Conservation (phyloP, 1,140 invertebrate genomes). For the Drosophila navojoa region DNA sequence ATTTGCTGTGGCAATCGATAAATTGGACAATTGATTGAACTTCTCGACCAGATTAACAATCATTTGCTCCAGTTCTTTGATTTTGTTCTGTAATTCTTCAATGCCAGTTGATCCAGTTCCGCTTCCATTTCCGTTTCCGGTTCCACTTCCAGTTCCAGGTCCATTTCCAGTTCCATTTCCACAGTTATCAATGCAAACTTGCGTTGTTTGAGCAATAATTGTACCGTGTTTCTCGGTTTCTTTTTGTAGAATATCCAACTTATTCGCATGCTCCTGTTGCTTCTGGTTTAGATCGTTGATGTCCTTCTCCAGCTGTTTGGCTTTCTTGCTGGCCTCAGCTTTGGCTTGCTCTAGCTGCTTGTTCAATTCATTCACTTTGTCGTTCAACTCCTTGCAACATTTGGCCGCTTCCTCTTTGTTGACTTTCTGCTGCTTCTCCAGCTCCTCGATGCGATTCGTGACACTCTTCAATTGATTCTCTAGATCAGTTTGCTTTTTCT, state of each 20-base stretch:
- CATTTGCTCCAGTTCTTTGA: background rate
- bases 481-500: conserved; percentile 4
- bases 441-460: background rate
- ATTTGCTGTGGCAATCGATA: too few relatives aligned
- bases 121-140: too few relatives aligned
- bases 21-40: background rate
- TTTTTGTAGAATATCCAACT: background rate
- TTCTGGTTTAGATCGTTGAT: conserved; percentile 13
- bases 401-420: background rate
- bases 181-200: conserved; percentile 11
- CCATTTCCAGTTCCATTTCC: too few relatives aligned
- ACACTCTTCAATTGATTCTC: conserved; percentile 12
- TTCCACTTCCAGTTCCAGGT: background rate
- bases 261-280: conserved; percentile 14
- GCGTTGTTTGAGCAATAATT: background rate
- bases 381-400: conserved; percentile 28
- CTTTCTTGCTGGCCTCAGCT: background rate
- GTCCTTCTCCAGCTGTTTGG: background rate
- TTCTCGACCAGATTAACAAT: background rate
- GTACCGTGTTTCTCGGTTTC: background rate
- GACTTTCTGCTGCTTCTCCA: conserved; percentile 14
- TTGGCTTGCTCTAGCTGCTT: background rate
- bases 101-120: too few relatives aligned
- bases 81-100: too few relatives aligned
- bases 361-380: background rate